Conservation (phyloP, 2,888 invertebrate genomes). For the Macrosiphum euphorbiae region DNA sequence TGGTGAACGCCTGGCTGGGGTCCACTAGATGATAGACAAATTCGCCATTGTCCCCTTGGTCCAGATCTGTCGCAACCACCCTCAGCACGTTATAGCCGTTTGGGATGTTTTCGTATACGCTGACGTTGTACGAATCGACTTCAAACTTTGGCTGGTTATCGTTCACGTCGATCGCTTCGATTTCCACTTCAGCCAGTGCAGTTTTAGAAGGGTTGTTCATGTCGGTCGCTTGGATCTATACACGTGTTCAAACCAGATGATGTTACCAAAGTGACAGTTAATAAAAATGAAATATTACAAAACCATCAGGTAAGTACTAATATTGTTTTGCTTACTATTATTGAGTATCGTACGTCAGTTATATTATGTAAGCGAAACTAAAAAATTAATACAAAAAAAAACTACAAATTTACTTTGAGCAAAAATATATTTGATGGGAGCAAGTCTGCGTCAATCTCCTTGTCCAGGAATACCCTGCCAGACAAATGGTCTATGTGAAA, state of each 20-base stretch:
- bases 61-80: constrained; percentile 84
- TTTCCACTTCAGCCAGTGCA: constrained; percentile 80
- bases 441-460: constrained; percentile 84
- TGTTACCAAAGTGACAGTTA: background rate
- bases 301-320: background rate
- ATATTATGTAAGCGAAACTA: background rate
- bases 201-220: constrained; percentile 83
- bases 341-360: background rate
- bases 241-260: background rate
- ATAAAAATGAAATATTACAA: background rate
- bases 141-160: constrained; percentile 91
- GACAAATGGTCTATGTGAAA: constrained; percentile 83
- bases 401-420: constrained; percentile 71
- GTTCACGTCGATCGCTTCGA: constrained; percentile 83
- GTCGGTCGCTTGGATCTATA: constrained; percentile 82
- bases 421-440: constrained; percentile 84
- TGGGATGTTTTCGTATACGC: constrained; percentile 91
- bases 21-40: constrained; percentile 85
- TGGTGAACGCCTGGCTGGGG: constrained; percentile 82
- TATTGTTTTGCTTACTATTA: background rate
- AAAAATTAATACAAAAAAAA: background rate
- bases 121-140: constrained; percentile 90
- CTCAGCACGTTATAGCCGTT: constrained; percentile 82
- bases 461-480: constrained; percentile 82
- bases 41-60: constrained; percentile 88